These are phyloP conservation scores for Protosalanx chinensis DNA, from an alignment of 2,797 vertebrate species.

Conservation along the genomic window DNA sequence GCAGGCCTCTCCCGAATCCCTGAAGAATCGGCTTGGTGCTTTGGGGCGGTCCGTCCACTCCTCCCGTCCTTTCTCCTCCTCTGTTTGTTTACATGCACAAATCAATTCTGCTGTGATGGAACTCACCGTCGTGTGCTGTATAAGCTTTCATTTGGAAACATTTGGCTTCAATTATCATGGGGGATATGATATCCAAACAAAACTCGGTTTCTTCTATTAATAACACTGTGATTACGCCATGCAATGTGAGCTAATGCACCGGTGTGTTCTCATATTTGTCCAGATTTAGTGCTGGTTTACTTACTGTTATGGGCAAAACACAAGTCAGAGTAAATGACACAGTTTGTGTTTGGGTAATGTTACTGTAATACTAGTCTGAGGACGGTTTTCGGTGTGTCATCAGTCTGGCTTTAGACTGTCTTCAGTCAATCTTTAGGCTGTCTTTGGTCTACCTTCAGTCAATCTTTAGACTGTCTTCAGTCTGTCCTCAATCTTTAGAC, in stretches of 20 bases:
- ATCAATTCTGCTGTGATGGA: constrained; percentile 66
- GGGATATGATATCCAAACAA: constrained; percentile 76
- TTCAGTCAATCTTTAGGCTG: too few relatives aligned
- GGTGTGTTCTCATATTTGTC: constrained; percentile 57
- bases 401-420: background rate
- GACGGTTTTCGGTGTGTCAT: too few relatives aligned
- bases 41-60: constrained; percentile 40
- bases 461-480: too few relatives aligned
- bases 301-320: constrained; percentile 61
- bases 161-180: constrained; percentile 75
- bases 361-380: too few relatives aligned
- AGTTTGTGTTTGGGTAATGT: constrained; percentile 47
- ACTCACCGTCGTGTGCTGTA: constrained; percentile 67
- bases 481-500: too few relatives aligned
- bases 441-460: too few relatives aligned
- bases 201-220: constrained; percentile 71
- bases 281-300: constrained; percentile 55
- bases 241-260: constrained; percentile 47
- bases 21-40: constrained; percentile 60
- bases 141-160: constrained; percentile 73
- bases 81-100: constrained; percentile 71
- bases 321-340: constrained; percentile 58
- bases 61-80: constrained; percentile 47
- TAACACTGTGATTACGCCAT: constrained; percentile 60
- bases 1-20: constrained; percentile 55